Evolutionary conservation across 2,888 invertebrate species (phyloP).

Genomic region (Trachelus tabidus): DNA sequence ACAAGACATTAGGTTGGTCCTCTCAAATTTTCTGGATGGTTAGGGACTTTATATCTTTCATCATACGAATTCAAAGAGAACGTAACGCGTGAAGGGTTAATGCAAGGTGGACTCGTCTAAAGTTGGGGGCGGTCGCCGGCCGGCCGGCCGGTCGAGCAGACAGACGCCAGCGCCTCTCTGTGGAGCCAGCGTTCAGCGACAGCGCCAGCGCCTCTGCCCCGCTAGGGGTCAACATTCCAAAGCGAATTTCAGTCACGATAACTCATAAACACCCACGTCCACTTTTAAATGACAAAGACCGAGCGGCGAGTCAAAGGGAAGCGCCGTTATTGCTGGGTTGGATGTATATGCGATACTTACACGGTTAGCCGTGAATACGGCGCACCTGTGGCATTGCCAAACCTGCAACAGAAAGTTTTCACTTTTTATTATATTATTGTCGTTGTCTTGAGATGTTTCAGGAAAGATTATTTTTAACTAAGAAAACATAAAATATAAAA

Average conservation of each 20-base stretch:
- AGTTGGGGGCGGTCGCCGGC: constrained; percentile 27
- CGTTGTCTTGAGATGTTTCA: background rate
- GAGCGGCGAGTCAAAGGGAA: constrained; percentile 11
- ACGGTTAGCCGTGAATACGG: background rate
- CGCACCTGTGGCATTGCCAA: constrained; percentile 6
- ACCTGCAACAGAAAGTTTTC: background rate
- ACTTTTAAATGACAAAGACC: constrained; percentile 24
- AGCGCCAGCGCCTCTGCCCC: constrained; percentile 27
- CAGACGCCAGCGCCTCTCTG: constrained; percentile 38
- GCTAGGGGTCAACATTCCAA: constrained; percentile 45
- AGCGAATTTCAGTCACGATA: constrained; percentile 42
- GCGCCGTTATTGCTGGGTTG: constrained; percentile 1
- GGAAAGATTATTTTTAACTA: background rate
- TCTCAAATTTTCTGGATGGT: background rate
- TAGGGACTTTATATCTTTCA: background rate
- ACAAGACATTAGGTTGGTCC: background rate
- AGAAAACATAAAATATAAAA: background rate
- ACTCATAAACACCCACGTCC: constrained; percentile 26
- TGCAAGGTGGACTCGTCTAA: constrained; percentile 21
- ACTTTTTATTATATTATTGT: background rate
- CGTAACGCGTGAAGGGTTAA: background rate
- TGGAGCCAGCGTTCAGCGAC: constrained; percentile 30
- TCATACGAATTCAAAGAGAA: background rate
- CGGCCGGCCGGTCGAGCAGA: constrained; percentile 33
- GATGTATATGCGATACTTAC: constrained; percentile 3